These are phyloP conservation scores for Troides oblongomaculatus DNA, from an alignment of 2,888 invertebrate species.

Conservation along the genomic window DNA sequence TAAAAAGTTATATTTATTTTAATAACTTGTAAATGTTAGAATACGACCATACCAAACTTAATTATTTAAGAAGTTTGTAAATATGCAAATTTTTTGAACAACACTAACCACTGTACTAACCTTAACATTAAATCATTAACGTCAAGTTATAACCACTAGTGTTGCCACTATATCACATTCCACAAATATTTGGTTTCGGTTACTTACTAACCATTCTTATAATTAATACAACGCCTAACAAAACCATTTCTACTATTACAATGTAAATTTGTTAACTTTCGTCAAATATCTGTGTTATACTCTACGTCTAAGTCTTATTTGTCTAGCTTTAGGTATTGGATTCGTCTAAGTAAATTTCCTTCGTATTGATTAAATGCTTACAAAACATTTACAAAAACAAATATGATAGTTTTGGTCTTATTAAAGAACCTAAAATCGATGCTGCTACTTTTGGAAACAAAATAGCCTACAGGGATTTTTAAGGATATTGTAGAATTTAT, in stretches of 20 bases:
- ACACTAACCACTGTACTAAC: constrained; percentile 21
- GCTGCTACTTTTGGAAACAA: no score
- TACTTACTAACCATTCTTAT: constrained; percentile 5
- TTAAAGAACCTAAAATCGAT: no score
- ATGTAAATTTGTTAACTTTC: constrained; percentile 52
- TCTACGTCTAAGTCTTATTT: constrained; percentile 54
- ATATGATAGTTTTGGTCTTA: no score
- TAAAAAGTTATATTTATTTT: no score
- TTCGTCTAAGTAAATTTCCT: constrained; percentile 15
- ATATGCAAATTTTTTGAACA: constrained; percentile 34
- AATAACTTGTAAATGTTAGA: constrained; percentile 32
- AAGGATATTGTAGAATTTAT: no score
- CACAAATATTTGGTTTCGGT: no score
- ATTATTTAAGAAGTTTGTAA: constrained; percentile 38
- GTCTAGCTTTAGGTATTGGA: constrained; percentile 36
- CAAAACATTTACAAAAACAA: no score
- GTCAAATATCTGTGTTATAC: constrained; percentile 73
- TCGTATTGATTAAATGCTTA: background rate
- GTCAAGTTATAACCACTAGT: constrained; percentile 1
- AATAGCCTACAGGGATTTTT: no score
- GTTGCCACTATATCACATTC: constrained; percentile 12
- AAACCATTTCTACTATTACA: constrained; percentile 36
- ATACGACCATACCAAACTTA: constrained; percentile 50
- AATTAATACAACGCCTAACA: constrained; percentile 2
- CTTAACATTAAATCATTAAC: background rate